phyloP scores from a whole-genome alignment of 2,888 invertebrate genomes.

The Villa cingulata region DNA sequence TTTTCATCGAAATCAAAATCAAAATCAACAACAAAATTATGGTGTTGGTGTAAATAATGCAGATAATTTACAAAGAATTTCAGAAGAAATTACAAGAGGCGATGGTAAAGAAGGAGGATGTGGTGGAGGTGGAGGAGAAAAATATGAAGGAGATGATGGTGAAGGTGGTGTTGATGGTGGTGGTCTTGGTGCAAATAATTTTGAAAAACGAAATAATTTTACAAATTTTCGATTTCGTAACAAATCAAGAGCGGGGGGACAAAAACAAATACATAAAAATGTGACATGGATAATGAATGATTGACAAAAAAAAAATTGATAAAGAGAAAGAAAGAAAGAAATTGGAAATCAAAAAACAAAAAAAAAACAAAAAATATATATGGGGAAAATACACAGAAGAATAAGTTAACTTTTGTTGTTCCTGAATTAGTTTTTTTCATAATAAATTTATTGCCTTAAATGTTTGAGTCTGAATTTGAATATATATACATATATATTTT shows the following conservation, averaged over 20 bases:
- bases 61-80: background rate
- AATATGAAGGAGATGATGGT: background rate
- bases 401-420: no score
- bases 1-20: conserved; percentile 20
- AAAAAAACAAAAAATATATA: no score
- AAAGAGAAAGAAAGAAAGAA: background rate
- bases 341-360: background rate
- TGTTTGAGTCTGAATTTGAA: no score
- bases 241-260: conserved; percentile 16
- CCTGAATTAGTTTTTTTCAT: no score
- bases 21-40: background rate
- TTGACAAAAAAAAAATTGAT: background rate
- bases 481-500: no score
- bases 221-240: conserved; percentile 31
- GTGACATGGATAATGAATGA: background rate
- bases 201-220: conserved; percentile 24
- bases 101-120: background rate
- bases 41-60: background rate
- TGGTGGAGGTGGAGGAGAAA: background rate
- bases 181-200: conserved; percentile 18
- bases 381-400: no score
- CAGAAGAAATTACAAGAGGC: background rate
- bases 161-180: conserved; percentile 13
- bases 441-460: no score
- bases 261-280: conserved; percentile 18